Evolutionary conservation across 2,113 vertebrate species (phyloP).

Genomic region (Hyperopisus bebe): DNA sequence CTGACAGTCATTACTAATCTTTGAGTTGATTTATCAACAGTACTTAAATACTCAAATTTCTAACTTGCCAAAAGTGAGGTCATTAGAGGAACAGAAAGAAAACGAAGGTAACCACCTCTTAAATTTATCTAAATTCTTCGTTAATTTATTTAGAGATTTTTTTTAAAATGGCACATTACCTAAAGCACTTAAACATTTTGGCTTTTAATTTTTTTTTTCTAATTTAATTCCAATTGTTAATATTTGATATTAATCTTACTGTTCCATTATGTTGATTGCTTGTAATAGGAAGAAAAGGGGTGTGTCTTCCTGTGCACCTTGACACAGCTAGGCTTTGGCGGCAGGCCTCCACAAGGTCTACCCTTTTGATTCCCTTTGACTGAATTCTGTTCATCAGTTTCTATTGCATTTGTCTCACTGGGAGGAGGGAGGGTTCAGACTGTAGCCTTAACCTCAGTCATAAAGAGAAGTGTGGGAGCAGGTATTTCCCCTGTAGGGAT

Average conservation of each 20-base stretch:
- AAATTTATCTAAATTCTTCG: conserved; percentile 82
- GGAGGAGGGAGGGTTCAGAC: conserved; percentile 57
- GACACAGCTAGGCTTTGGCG: conserved; percentile 99
- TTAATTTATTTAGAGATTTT: conserved; percentile 43
- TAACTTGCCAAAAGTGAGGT: conserved; percentile 87
- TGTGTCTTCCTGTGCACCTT: conserved; percentile 99
- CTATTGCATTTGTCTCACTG: conserved; percentile 83
- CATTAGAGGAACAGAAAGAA: conserved; percentile 91
- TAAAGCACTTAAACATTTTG: conserved; percentile 86
- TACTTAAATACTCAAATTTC: conserved; percentile 84
- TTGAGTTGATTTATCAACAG: conserved; percentile 92
- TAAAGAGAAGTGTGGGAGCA: conserved; percentile 53
- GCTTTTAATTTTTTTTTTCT: conserved; percentile 74
- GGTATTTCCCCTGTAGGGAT: conserved; percentile 90
- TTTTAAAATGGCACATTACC: conserved; percentile 63
- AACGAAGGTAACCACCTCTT: conserved; percentile 90
- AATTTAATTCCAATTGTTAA: conserved; percentile 80
- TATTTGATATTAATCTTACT: conserved; percentile 99
- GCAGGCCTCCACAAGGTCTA: conserved; percentile 99
- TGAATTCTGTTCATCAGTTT: conserved; percentile 99
- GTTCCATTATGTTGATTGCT: conserved; percentile 99
- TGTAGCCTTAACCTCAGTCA: conserved; percentile 43
- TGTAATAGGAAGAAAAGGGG: conserved; percentile 99
- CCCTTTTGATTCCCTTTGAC: conserved; percentile 99
- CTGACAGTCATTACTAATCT: conserved; percentile 93